Evolutionary conservation across 2,113 vertebrate species (phyloP).

Genomic region (Xenus cinereus): DNA sequence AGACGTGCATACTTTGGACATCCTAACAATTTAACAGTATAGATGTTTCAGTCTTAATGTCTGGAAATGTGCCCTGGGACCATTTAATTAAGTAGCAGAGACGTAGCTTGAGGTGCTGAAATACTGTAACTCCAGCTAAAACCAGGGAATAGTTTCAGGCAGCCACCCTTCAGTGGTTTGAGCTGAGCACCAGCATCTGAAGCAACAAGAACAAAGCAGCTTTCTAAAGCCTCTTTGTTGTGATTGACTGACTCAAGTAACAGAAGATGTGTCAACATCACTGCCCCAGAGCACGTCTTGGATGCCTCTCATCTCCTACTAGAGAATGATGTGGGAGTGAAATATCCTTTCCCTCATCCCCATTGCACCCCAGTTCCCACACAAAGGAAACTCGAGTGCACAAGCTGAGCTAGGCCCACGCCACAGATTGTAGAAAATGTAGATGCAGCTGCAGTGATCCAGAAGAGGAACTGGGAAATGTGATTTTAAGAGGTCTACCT

Average conservation of each 20-base stretch:
- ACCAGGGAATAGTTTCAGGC: neutral
- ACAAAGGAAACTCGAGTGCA: neutral
- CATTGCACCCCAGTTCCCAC: neutral
- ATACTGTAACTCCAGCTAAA: neutral
- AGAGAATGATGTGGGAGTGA: neutral
- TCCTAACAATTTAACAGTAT: neutral
- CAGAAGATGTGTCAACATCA: neutral
- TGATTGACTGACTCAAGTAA: neutral
- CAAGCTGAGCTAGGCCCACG: neutral
- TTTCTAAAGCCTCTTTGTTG: neutral
- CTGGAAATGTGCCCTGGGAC: slow-evolving; percentile 13
- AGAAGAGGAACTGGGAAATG: neutral
- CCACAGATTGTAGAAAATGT: neutral
- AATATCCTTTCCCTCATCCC: neutral
- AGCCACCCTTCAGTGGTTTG: neutral
- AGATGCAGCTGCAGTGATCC: neutral
- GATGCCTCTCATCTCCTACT: neutral
- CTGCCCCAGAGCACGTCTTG: neutral
- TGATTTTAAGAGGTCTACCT: neutral
- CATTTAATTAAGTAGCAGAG: neutral
- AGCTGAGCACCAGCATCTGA: neutral
- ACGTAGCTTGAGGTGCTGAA: slow-evolving; percentile 1
- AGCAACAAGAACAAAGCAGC: neutral
- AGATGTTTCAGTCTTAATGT: neutral
- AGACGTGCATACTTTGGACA: neutral